Base-by-base conservation (phyloP, 2,888 invertebrate species). In the Melolontha melolontha region DNA sequence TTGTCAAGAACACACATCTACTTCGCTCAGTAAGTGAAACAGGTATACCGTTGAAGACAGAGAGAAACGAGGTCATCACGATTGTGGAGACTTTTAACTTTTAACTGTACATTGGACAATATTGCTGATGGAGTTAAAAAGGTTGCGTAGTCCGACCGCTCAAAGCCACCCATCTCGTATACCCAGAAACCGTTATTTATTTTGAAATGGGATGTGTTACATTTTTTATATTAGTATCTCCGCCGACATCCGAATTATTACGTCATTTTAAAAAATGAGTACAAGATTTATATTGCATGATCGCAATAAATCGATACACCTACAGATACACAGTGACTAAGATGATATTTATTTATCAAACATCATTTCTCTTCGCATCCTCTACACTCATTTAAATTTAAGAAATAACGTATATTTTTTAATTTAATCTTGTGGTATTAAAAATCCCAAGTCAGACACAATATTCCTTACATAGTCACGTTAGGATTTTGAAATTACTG, bases 101-200 rank as follows among this genome's bases (percentile, higher is more conserved):
- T 29, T 34, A 62, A 62, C 59, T 62, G 59, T 62, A 62, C 59
- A 34, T 49, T 47, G 34, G 47, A 34, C 59, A 62, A 62, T 62
- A 62, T 62, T 47, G 59, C 47, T 34, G 59, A 14, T 8, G 17
- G 34, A 47, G 47, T 16, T 47, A 47, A 62, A 62, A 27, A 47
- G 44, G 59, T 34, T 34, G 29, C 59, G 14, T 62, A 5, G 34
- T 8, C 6, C 14, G 16, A 34, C 47, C 47, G 44, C 34, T 29
- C 47, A 62, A 55, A 49, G 34, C 47, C 34, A 34, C 34, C 47
- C 14, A 62, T 62, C 57, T 57, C 47, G 34, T 62, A 62, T 27
- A n/a, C 44, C 1, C 34, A 34, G 34, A 47, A 62, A 62, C 59
- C 59, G 59, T 62, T 62, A 62, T 34, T 27, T 62, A 62, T 49